Conservation (phyloP, 2,797 vertebrate species). For the Choloepus didactylus region DNA sequence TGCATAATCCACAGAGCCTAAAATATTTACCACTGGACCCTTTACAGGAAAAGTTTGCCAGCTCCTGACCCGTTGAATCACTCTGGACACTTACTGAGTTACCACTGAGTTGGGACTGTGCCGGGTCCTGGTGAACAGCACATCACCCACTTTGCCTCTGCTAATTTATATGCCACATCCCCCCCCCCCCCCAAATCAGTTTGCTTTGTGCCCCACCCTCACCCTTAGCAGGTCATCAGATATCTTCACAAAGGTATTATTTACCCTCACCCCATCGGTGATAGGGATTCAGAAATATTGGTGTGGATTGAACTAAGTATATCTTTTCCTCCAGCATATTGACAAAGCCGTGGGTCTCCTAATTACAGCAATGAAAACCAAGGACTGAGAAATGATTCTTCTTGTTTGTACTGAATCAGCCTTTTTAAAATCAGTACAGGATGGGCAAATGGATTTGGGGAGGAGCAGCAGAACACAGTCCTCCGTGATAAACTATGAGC, state of each 20-base stretch:
- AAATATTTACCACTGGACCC: not conserved
- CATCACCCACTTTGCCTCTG: not conserved
- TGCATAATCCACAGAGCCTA: not conserved
- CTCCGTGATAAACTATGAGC: not conserved
- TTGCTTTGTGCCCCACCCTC: not conserved
- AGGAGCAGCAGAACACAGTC: not conserved
- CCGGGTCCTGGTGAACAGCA: not conserved
- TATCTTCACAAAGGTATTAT: not conserved
- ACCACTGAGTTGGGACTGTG: not conserved
- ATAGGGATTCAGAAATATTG: not conserved
- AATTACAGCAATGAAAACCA: not conserved
- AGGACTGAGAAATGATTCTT: not conserved
- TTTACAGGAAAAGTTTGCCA: not conserved
- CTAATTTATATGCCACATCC: not conserved
- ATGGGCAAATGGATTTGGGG: not conserved
- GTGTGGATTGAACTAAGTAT: not conserved
- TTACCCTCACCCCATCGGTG: not conserved
- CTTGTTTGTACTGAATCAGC: slow-evolving; percentile 31
- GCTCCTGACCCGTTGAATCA: not conserved
- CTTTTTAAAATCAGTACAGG: slow-evolving; percentile 52
- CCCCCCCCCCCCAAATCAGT: not conserved
- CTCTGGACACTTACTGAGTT: not conserved
- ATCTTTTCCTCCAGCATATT: not conserved
- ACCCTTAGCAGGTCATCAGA: not conserved
- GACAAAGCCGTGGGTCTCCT: slow-evolving; percentile 21